Conservation (phyloP, 2,797 vertebrate species). For the Glyptemys insculpta region DNA sequence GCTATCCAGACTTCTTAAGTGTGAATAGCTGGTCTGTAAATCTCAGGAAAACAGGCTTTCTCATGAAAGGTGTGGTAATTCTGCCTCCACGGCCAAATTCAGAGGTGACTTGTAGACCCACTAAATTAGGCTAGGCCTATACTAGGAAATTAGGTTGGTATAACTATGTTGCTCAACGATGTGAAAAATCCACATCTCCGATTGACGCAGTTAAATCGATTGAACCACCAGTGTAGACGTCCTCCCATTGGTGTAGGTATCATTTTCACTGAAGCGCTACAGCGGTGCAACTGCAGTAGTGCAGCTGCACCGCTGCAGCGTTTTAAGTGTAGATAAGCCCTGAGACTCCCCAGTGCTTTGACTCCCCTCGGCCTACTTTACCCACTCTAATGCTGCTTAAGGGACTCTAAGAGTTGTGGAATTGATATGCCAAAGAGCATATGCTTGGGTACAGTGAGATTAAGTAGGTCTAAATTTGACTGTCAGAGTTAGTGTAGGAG, state of each 20-base stretch:
- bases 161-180: not conserved
- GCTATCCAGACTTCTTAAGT: not conserved
- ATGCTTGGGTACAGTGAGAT: rapidly evolving
- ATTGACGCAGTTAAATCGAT: not conserved
- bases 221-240: not conserved
- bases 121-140: not conserved
- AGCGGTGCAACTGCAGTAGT: too few relatives aligned
- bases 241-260: not conserved
- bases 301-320: too few relatives aligned
- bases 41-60: not conserved
- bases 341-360: not conserved
- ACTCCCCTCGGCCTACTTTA: not conserved
- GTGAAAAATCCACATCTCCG: not conserved
- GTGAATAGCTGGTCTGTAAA: not conserved
- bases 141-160: not conserved
- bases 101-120: not conserved
- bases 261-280: not conserved
- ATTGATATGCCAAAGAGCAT: not conserved
- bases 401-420: not conserved
- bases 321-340: not conserved
- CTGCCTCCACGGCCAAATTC: not conserved
- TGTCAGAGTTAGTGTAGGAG: not conserved
- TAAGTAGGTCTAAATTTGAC: not conserved
- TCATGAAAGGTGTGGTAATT: not conserved
- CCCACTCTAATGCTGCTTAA: not conserved